A percentile compares a stretch with the other conserved stretches of the same genome.
Conservation (phyloP, 1,140 invertebrate species). For the Monochamus saltuarius region DNA sequence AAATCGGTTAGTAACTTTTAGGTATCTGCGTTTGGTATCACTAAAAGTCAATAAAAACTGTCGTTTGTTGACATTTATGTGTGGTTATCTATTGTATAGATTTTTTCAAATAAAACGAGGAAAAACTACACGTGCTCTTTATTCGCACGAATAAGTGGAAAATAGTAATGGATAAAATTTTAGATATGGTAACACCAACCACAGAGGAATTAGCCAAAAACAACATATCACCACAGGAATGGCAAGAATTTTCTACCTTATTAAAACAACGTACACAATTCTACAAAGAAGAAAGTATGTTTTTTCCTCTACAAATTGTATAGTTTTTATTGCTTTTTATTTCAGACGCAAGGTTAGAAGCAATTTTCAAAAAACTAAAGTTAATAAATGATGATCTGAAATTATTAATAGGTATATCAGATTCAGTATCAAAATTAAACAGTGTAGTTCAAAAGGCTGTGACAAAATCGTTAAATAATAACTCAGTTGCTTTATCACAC, state of each 20-base stretch:
- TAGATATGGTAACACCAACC: conserved; percentile 8
- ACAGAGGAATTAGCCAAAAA: background rate
- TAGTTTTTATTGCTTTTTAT: background rate
- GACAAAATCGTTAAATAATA: conserved; percentile 10
- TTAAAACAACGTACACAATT: conserved; percentile 28
- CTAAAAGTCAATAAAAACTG: too few relatives aligned
- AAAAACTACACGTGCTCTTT: too few relatives aligned
- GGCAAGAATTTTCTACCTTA: conserved; percentile 12
- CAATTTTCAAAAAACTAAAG: conserved; percentile 30
- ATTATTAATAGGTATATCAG: conserved; percentile 8
- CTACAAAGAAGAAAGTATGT: conserved; percentile 36
- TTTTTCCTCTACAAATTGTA: background rate
- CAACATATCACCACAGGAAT: conserved; percentile 2
- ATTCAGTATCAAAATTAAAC: conserved; percentile 13
- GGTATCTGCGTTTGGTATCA: too few relatives aligned
- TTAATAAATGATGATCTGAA: conserved; percentile 21
- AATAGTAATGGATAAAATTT: conserved; percentile 4
- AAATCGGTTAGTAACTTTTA: too few relatives aligned
- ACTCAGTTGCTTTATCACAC: conserved; percentile 19
- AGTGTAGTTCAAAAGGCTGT: conserved; percentile 5
- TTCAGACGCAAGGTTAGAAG: conserved; percentile 32
- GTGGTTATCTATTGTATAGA: too few relatives aligned
- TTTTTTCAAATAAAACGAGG: too few relatives aligned
- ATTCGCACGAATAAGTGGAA: too few relatives aligned
- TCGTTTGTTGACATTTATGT: too few relatives aligned